A percentile compares a stretch with the other conserved stretches of the same genome.
Conservation (phyloP, 2,113 vertebrate species). For the Bothrops jararaca region DNA sequence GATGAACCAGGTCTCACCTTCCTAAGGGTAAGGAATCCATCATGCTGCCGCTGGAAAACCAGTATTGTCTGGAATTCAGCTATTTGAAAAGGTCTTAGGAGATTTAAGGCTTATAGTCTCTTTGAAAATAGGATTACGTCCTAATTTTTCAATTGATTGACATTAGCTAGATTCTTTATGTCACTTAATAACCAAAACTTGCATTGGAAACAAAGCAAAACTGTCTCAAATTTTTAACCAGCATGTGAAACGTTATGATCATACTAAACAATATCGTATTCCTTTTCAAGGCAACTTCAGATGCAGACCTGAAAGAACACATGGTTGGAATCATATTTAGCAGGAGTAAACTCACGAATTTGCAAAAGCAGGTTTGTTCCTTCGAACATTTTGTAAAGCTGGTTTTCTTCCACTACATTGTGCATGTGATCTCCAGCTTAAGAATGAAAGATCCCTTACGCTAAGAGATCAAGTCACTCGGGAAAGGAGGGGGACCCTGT, state of each 20-base stretch:
- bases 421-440: neutral
- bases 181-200: neutral
- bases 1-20: neutral
- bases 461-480: neutral
- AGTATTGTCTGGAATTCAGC: neutral
- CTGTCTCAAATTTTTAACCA: conserved; percentile 7
- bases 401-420: neutral
- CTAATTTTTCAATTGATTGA: neutral
- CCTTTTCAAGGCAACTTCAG: conserved; percentile 84
- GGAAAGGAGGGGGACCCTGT: neutral
- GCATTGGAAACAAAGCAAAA: neutral
- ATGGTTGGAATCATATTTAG: conserved; percentile 99
- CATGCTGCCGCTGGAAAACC: neutral
- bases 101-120: neutral
- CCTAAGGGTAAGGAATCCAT: neutral
- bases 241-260: conserved; percentile 8
- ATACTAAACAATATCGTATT: conserved; percentile 18
- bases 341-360: conserved; percentile 96
- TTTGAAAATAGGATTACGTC: neutral
- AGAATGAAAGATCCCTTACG: neutral
- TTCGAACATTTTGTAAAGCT: neutral
- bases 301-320: conserved; percentile 97
- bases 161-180: neutral
- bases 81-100: neutral
- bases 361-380: conserved; percentile 93